A percentile compares a stretch with the other conserved stretches of the same genome.
Evolutionary conservation across 2,797 vertebrate species (phyloP).

Genomic region (Miichthys miiuy): DNA sequence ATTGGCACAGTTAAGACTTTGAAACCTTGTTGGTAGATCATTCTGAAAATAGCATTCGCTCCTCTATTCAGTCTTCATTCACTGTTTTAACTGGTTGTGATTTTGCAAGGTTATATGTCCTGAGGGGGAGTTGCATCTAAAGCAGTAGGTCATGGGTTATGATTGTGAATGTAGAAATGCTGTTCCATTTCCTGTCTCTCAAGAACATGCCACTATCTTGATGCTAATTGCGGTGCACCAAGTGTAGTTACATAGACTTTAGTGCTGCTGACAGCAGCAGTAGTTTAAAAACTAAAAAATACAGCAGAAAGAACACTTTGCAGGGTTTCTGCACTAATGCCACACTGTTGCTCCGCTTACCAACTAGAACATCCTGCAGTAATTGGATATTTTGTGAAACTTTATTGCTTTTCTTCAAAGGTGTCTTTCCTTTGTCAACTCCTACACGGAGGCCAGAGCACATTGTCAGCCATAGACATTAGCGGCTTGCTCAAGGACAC

Average conservation of each 20-base stretch:
- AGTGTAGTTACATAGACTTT: neutral
- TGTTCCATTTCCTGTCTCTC: neutral
- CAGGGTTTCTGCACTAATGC: conserved; percentile 3
- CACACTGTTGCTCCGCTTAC: conserved; percentile 9
- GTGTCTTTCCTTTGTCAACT: conserved; percentile 7
- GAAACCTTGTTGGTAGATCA: conserved; percentile 34
- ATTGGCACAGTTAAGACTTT: conserved; percentile 59
- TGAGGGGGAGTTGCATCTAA: neutral
- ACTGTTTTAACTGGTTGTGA: neutral
- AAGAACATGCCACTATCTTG: neutral
- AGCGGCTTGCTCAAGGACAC: conserved; percentile 6
- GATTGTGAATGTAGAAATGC: conserved; percentile 15
- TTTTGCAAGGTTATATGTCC: conserved; percentile 12
- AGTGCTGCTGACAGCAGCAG: neutral
- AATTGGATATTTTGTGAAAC: conserved; percentile 27
- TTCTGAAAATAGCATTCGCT: conserved; percentile 28
- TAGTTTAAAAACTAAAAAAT: neutral
- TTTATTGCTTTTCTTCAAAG: neutral
- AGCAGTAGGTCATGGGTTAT: neutral
- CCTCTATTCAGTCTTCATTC: neutral
- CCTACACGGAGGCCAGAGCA: conserved; percentile 4
- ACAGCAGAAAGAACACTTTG: neutral
- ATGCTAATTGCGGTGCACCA: neutral
- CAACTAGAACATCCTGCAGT: neutral
- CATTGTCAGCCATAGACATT: neutral